Conservation (phyloP, 2,888 invertebrate species). For the Pterostichus madidus region DNA sequence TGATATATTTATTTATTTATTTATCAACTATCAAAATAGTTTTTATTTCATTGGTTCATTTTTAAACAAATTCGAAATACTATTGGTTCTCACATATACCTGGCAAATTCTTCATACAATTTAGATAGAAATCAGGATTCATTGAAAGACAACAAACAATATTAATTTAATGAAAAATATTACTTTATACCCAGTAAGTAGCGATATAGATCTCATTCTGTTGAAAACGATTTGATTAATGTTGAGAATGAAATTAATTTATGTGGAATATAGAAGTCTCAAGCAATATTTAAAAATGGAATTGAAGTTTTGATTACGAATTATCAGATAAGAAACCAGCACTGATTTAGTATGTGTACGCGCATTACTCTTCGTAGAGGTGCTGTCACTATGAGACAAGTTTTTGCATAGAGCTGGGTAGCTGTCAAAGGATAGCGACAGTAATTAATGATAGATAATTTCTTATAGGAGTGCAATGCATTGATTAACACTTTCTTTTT, state of each 20-base stretch:
- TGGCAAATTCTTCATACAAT: no score
- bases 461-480: neutral
- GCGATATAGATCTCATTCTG: no score
- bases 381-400: slow-evolving; percentile 28
- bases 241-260: neutral
- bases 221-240: no score
- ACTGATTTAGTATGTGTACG: slow-evolving; percentile 13
- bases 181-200: no score
- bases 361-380: slow-evolving; percentile 23
- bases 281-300: neutral
- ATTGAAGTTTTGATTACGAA: slow-evolving; percentile 29
- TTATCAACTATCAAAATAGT: no score
- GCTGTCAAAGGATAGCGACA: slow-evolving; percentile 30
- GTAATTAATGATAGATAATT: slow-evolving; percentile 38
- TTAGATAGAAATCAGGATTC: no score
- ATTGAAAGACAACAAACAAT: no score
- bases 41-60: no score
- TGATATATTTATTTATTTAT: no score
- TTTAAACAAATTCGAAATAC: no score
- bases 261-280: slow-evolving; percentile 11
- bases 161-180: no score
- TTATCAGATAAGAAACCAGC: slow-evolving; percentile 14
- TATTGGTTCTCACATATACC: no score
- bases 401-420: slow-evolving; percentile 7
- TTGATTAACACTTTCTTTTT: slow-evolving; percentile 33